A percentile compares a stretch with the other conserved stretches of the same genome.
These are phyloP conservation scores for Beris chalybata DNA, from an alignment of 2,888 invertebrate genomes.

Conservation along the genomic window DNA sequence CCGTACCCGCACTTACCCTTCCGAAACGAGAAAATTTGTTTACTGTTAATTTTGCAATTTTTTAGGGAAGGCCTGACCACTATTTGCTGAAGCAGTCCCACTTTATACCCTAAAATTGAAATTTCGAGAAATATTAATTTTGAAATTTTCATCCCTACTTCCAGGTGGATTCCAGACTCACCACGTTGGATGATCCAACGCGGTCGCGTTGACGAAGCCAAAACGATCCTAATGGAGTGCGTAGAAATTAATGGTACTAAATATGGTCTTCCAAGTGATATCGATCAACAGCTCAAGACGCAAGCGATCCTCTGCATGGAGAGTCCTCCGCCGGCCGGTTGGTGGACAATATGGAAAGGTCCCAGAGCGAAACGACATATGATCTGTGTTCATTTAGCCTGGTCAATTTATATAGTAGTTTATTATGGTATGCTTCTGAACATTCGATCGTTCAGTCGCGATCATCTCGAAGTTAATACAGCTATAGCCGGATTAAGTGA, in stretches of 20 bases:
- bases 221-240: slow-evolving; percentile 53
- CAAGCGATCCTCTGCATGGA: slow-evolving; percentile 55
- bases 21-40: no score
- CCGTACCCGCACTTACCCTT: no score
- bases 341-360: slow-evolving; percentile 56
- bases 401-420: slow-evolving; percentile 56
- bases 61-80: no score
- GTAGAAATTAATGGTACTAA: slow-evolving; percentile 53
- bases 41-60: no score
- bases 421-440: slow-evolving; percentile 59
- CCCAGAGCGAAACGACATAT: slow-evolving; percentile 51
- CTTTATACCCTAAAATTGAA: no score
- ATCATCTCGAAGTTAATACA: slow-evolving; percentile 56
- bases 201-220: slow-evolving; percentile 54
- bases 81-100: no score
- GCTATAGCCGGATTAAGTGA: slow-evolving; percentile 55
- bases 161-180: slow-evolving; percentile 57
- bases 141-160: not conserved
- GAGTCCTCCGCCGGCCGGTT: slow-evolving; percentile 52
- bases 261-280: slow-evolving; percentile 53
- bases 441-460: slow-evolving; percentile 56
- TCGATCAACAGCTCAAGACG: slow-evolving; percentile 53
- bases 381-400: slow-evolving; percentile 53
- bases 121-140: no score
- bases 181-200: slow-evolving; percentile 58